Evolutionary conservation across 2,888 invertebrate genomes (phyloP).

Genomic region (Noctua comes): DNA sequence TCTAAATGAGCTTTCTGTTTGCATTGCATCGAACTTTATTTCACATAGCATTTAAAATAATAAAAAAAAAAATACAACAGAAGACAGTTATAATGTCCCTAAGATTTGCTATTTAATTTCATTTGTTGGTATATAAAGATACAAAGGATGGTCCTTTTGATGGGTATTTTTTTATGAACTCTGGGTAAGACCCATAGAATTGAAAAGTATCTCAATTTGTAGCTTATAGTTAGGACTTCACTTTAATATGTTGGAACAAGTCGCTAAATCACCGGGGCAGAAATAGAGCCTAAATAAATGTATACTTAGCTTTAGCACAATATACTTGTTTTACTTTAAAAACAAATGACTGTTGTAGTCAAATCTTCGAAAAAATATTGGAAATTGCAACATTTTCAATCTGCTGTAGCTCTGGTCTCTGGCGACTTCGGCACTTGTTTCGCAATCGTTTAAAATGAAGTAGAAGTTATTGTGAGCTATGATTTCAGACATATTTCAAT

Average conservation of each 20-base stretch:
- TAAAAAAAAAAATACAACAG: not conserved
- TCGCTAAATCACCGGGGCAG: not conserved
- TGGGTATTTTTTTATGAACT: not conserved
- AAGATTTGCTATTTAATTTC: not conserved
- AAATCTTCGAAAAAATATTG: not conserved
- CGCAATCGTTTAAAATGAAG: not conserved
- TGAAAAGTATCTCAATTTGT: not conserved
- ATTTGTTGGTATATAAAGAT: not conserved
- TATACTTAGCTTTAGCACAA: not conserved
- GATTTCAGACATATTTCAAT: not conserved
- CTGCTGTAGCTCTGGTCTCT: not conserved
- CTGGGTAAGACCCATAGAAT: not conserved
- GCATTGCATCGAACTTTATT: not conserved
- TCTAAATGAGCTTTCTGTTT: not conserved
- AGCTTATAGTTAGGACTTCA: not conserved
- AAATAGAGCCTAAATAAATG: not conserved
- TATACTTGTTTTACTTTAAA: not conserved
- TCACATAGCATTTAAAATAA: not conserved
- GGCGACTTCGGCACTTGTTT: not conserved
- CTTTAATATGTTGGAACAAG: not conserved
- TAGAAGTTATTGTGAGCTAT: not conserved
- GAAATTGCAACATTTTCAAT: not conserved
- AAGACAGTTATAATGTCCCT: not conserved
- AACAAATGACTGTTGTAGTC: not conserved
- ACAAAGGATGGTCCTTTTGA: not conserved